These are phyloP conservation scores for Dasyurus viverrinus DNA, from an alignment of 2,113 vertebrate genomes.

Conservation along the genomic window DNA sequence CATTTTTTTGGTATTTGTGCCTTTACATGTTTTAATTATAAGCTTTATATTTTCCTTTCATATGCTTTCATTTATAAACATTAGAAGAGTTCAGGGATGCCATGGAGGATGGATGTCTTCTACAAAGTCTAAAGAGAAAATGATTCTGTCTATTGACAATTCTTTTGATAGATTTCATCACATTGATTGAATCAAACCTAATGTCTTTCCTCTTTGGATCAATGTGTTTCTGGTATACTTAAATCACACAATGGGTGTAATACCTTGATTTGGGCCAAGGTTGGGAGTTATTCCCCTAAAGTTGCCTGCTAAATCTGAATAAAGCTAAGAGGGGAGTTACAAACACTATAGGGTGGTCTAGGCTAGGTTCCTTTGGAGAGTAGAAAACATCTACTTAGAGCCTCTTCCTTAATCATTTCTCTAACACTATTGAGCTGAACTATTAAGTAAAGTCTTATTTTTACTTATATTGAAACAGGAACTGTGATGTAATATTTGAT, in stretches of 20 bases:
- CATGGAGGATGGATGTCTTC: background rate
- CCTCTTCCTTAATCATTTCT: background rate
- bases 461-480: background rate
- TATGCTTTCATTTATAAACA: background rate
- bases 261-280: background rate
- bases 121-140: background rate
- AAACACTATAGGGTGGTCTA: background rate
- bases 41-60: background rate
- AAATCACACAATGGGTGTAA: background rate
- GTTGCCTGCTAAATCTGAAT: background rate
- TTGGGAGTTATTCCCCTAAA: background rate
- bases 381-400: background rate
- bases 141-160: background rate
- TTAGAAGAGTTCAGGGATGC: background rate
- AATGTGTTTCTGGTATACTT: background rate
- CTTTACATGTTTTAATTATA: background rate
- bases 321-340: background rate
- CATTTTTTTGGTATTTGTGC: background rate
- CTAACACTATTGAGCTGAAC: background rate
- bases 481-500: background rate
- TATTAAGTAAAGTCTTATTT: background rate
- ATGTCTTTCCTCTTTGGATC: background rate
- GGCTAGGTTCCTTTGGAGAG: background rate
- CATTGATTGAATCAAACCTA: background rate
- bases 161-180: background rate